These are phyloP conservation scores for Stenchaetothrips biformis DNA, from an alignment of 2,888 invertebrate species.

Conservation along the genomic window DNA sequence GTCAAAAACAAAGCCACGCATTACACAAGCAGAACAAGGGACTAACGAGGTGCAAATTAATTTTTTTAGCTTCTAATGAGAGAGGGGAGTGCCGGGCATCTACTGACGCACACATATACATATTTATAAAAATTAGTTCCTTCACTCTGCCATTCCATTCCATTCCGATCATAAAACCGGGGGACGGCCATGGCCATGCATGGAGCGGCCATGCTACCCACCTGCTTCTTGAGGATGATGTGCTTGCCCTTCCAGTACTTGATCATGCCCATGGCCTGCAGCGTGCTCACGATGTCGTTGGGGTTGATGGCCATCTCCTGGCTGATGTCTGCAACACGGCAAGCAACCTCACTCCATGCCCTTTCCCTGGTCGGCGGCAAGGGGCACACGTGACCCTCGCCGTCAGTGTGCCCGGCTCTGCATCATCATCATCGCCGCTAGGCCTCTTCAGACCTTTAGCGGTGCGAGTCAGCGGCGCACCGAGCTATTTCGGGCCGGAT, in stretches of 20 bases:
- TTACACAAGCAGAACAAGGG: neutral
- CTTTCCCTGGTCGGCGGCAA: too few species aligned
- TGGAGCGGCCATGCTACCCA: constrained; percentile 44
- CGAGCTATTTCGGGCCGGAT: too few species aligned
- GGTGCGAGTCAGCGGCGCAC: too few species aligned
- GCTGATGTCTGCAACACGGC: constrained; percentile 55
- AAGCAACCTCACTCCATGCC: too few species aligned
- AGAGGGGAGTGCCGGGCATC: constrained; percentile 1
- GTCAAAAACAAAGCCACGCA: neutral
- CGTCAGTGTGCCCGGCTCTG: too few species aligned
- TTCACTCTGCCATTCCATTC: neutral
- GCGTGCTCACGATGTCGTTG: constrained; percentile 94
- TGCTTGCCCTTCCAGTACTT: constrained; percentile 99
- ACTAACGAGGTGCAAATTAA: constrained; percentile 33
- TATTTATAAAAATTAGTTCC: neutral
- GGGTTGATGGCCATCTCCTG: constrained; percentile 94
- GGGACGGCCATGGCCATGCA: constrained; percentile 30
- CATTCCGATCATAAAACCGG: constrained; percentile 18
- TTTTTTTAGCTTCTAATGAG: neutral
- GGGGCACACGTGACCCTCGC: too few species aligned
- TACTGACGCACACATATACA: neutral
- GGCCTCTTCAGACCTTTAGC: too few species aligned
- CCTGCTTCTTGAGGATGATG: constrained; percentile 90
- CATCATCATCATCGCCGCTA: too few species aligned
- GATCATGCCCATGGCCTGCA: constrained; percentile 94